Evolutionary conservation across 2,113 vertebrate species (phyloP).

Genomic region (Carassius gibelio): DNA sequence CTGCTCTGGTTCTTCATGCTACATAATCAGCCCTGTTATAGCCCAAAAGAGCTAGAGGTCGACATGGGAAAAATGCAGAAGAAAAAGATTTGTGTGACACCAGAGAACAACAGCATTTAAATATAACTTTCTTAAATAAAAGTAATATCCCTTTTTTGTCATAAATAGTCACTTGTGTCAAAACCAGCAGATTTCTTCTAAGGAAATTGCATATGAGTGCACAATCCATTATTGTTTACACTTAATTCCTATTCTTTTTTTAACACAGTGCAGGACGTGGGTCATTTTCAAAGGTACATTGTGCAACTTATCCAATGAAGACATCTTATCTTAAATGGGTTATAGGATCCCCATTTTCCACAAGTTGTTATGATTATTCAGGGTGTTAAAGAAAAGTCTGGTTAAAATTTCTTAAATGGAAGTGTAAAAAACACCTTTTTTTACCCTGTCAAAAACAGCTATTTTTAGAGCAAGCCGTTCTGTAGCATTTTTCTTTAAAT

Average conservation of each 20-base stretch:
- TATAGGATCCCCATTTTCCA: too few relatives aligned
- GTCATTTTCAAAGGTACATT: not conserved
- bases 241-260: not conserved
- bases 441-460: too few relatives aligned
- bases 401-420: too few relatives aligned
- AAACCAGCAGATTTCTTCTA: too few relatives aligned
- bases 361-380: too few relatives aligned
- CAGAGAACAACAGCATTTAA: slow-evolving; percentile 57
- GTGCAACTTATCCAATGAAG: not conserved
- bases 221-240: not conserved
- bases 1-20: slow-evolving; percentile 85
- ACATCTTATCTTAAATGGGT: too few relatives aligned
- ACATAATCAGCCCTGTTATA: slow-evolving; percentile 84
- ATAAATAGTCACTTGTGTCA: not conserved
- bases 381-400: too few relatives aligned
- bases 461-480: too few relatives aligned
- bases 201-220: not conserved
- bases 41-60: slow-evolving; percentile 61
- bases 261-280: not conserved
- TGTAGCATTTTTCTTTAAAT: too few relatives aligned
- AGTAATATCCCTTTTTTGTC: not conserved
- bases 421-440: too few relatives aligned
- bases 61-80: slow-evolving; percentile 43
- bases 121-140: slow-evolving; percentile 22
- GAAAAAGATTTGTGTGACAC: not conserved